phyloP scores from a whole-genome alignment of 2,113 vertebrate genomes.

The Turdus rufiventris region DNA sequence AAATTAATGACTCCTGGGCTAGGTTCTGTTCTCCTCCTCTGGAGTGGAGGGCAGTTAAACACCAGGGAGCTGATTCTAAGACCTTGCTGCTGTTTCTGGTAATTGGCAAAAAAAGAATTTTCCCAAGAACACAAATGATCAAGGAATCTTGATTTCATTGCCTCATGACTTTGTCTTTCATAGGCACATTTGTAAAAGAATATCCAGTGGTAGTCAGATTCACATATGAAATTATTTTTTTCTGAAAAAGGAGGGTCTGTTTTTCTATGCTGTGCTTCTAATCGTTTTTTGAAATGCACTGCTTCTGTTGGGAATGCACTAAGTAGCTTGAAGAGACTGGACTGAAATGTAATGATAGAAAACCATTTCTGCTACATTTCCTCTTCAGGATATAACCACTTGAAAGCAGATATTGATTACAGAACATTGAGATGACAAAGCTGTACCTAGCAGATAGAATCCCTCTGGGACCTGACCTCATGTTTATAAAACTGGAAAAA shows the following conservation, averaged over 20 bases:
- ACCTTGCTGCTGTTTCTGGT: neutral
- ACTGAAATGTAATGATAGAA: neutral
- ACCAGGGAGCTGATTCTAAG: neutral
- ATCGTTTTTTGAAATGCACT: neutral
- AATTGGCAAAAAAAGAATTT: neutral
- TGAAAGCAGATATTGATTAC: neutral
- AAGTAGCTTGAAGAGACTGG: neutral
- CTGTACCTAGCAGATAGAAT: neutral
- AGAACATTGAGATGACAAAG: neutral
- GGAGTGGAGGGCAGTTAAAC: neutral
- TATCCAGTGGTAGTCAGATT: neutral
- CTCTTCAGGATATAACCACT: neutral
- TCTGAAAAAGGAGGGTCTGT: neutral
- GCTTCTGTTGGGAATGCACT: neutral
- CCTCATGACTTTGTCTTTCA: neutral
- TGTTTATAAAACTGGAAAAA: neutral
- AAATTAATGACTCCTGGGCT: neutral
- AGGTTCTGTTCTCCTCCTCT: neutral
- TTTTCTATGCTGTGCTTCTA: neutral
- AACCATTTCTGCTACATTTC: neutral
- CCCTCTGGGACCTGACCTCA: neutral
- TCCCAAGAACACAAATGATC: neutral
- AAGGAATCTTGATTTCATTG: neutral
- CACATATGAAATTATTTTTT: neutral
- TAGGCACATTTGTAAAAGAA: neutral